Evolutionary conservation across 1,140 invertebrate genomes (phyloP).

Genomic region (Bombus balteatus): DNA sequence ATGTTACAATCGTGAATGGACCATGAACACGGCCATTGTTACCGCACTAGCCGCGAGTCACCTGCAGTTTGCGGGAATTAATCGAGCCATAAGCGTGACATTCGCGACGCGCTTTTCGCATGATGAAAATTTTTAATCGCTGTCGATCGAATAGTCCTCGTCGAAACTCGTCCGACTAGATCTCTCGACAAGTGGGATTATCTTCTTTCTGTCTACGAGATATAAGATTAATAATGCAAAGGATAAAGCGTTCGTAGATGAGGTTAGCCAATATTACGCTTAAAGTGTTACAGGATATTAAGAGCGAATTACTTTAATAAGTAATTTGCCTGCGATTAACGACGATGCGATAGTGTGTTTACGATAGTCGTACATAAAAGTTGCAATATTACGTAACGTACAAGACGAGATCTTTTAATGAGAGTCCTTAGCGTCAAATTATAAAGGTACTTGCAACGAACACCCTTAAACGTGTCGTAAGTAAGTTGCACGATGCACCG

Average conservation of each 20-base stretch:
- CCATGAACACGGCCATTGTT: conserved; percentile 64
- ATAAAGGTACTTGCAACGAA: not conserved
- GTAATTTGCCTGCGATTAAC: not conserved
- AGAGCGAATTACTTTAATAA: not conserved
- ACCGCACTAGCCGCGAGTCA: conserved; percentile 66
- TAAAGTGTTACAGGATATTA: not conserved
- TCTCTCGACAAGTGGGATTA: no score
- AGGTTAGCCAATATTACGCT: not conserved
- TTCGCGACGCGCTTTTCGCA: conserved; percentile 16
- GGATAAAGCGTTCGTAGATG: not conserved
- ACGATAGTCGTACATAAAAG: not conserved
- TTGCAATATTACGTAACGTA: not conserved
- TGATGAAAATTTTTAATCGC: conserved; percentile 43
- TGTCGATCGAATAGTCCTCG: not conserved
- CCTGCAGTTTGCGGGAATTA: conserved; percentile 70
- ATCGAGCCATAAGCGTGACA: conserved; percentile 55
- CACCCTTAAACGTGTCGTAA: not conserved
- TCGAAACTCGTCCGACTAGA: not conserved
- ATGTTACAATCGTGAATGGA: conserved; percentile 66
- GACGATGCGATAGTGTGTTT: not conserved
- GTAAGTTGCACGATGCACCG: not conserved
- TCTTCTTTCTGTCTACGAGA: not conserved
- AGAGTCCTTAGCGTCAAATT: conserved; percentile 3
- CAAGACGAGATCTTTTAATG: not conserved
- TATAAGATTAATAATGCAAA: not conserved